Evolutionary conservation across 2,113 vertebrate species (phyloP).

Genomic region (Tupaia tana): DNA sequence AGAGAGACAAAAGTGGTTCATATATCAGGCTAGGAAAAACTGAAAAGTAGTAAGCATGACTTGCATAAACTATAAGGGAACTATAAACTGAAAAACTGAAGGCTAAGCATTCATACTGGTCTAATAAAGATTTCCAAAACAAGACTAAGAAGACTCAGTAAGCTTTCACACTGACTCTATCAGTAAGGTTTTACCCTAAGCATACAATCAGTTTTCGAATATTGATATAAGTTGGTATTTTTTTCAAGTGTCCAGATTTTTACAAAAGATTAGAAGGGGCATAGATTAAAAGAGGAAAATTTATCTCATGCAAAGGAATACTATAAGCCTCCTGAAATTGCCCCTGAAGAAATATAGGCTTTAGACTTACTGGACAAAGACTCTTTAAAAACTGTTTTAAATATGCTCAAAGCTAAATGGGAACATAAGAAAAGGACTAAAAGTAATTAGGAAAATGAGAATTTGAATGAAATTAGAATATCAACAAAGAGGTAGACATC

Average conservation of each 20-base stretch:
- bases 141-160: neutral
- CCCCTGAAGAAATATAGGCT: neutral
- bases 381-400: neutral
- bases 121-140: neutral
- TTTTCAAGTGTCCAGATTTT: neutral
- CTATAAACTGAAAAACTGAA: neutral
- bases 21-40: neutral
- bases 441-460: neutral
- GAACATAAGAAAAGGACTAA: neutral
- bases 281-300: neutral
- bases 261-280: neutral
- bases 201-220: neutral
- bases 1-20: neutral
- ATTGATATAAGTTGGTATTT: neutral
- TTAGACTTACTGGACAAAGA: neutral
- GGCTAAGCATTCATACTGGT: neutral
- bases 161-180: neutral
- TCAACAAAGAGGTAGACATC: neutral
- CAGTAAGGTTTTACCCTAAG: neutral
- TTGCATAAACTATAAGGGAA: neutral
- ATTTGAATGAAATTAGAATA: neutral
- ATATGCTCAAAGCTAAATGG: neutral
- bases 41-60: neutral
- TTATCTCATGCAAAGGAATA: neutral
- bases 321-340: neutral